Evolutionary conservation across 2,888 invertebrate genomes (phyloP).

Genomic region (Zhuqinia jingwanae): DNA sequence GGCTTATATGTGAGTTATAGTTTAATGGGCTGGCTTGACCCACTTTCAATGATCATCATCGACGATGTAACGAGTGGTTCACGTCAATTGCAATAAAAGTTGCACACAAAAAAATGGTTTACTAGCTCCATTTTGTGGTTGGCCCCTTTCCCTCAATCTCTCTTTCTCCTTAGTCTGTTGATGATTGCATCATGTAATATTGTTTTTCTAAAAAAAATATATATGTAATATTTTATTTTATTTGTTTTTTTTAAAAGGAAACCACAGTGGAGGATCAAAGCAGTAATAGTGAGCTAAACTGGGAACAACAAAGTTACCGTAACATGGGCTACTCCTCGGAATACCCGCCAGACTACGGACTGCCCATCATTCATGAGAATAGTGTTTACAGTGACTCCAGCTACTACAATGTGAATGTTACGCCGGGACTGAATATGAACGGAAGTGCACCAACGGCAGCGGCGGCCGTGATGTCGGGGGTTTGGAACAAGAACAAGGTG

Average conservation of each 20-base stretch:
- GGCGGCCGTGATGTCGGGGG: conserved; percentile 90
- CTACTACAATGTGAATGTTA: conserved; percentile 74
- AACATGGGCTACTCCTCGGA: conserved; percentile 81
- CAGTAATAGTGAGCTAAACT: conserved; percentile 79
- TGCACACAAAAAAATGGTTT: conserved; percentile 1
- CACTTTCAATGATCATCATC: conserved; percentile 45
- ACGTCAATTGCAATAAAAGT: conserved; percentile 47
- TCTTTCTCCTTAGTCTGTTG: background rate
- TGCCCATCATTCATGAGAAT: conserved; percentile 84
- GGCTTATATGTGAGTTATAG: conserved; percentile 42
- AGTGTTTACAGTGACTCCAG: conserved; percentile 79
- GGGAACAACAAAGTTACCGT: conserved; percentile 79
- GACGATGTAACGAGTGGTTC: conserved; percentile 20
- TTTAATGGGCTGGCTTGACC: conserved; percentile 53
- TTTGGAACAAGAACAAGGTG: conserved; percentile 91
- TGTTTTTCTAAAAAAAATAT: background rate
- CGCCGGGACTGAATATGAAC: conserved; percentile 68
- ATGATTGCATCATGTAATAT: conserved; percentile 1
- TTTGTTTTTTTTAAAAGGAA: conserved; percentile 67
- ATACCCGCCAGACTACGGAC: conserved; percentile 90
- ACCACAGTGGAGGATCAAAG: conserved; percentile 78
- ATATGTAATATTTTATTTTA: conserved; percentile 10
- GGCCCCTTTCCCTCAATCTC: background rate
- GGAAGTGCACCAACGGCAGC: conserved; percentile 81
- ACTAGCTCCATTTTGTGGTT: conserved; percentile 26